Conservation (phyloP, 2,888 invertebrate species). For the Patella depressa region DNA sequence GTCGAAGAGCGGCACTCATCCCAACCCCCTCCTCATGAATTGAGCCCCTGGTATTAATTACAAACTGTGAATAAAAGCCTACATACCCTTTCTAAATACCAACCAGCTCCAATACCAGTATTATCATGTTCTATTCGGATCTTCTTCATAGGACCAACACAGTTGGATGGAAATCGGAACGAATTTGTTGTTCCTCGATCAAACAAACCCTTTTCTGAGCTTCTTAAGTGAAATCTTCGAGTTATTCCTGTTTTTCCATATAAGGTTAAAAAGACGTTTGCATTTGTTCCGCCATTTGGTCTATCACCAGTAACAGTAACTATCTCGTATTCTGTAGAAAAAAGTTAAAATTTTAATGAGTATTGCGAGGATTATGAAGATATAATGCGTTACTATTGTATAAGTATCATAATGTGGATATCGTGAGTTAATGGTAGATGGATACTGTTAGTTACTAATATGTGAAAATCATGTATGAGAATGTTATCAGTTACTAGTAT, state of each 20-base stretch:
- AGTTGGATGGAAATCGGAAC: conserved; percentile 64
- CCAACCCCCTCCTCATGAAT: too few species aligned
- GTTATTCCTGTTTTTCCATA: conserved; percentile 68
- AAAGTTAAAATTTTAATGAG: too few species aligned
- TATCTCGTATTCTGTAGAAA: conserved; percentile 68
- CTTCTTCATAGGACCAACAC: conserved; percentile 69
- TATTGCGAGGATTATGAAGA: too few species aligned
- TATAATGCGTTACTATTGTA: too few species aligned
- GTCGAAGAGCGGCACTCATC: too few species aligned
- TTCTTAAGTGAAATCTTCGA: conserved; percentile 63
- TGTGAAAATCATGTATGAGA: neutral
- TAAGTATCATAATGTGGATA: too few species aligned
- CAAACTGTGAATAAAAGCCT: neutral
- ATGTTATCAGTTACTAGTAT: neutral
- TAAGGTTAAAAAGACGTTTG: conserved; percentile 68
- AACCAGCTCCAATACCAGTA: conserved; percentile 68
- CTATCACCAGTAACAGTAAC: conserved; percentile 69
- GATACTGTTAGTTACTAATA: neutral
- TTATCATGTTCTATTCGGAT: conserved; percentile 70
- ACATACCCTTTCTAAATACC: conserved; percentile 70
- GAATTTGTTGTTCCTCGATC: conserved; percentile 60
- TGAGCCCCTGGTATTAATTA: neutral
- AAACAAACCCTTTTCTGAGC: conserved; percentile 52
- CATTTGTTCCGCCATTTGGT: conserved; percentile 66
- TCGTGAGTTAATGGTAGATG: neutral